phyloP scores from a whole-genome alignment of 2,113 vertebrate genomes.

The Cynoglossus semilaevis region DNA sequence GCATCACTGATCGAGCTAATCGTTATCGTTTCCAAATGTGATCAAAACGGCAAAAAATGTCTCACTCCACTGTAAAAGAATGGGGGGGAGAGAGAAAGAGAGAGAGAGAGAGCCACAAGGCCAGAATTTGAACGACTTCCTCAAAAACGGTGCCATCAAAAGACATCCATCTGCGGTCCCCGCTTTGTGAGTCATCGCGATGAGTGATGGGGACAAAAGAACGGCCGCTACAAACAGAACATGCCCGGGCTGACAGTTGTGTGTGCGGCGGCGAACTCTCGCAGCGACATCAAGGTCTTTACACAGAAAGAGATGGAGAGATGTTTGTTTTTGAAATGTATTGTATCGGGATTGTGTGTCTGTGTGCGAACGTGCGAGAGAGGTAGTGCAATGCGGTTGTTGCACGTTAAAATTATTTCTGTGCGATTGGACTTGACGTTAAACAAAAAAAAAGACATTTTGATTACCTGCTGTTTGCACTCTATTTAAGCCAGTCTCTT shows the following conservation, averaged over 20 bases:
- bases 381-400: no score
- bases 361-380: background rate
- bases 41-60: no score
- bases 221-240: slow-evolving; percentile 40
- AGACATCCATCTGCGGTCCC: slow-evolving; percentile 42
- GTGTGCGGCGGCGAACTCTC: slow-evolving; percentile 60
- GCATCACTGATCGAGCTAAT: no score
- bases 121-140: slow-evolving; percentile 6
- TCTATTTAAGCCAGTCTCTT: slow-evolving; percentile 16
- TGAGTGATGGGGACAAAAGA: slow-evolving; percentile 48
- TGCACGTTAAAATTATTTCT: no score
- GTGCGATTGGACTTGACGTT: no score
- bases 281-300: slow-evolving; percentile 63
- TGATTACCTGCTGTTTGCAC: background rate
- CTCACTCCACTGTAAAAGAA: no score
- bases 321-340: background rate
- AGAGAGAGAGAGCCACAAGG: slow-evolving; percentile 4
- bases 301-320: slow-evolving; percentile 20
- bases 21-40: background rate
- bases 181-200: slow-evolving; percentile 56
- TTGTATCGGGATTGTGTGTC: background rate
- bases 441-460: no score
- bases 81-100: no score
- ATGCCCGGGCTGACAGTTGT: slow-evolving; percentile 59
- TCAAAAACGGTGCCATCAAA: slow-evolving; percentile 21